A percentile compares a stretch with the other conserved stretches of the same genome.
These are phyloP conservation scores for Limnothrissa miodon DNA, from an alignment of 2,113 vertebrate genomes.

Conservation along the genomic window DNA sequence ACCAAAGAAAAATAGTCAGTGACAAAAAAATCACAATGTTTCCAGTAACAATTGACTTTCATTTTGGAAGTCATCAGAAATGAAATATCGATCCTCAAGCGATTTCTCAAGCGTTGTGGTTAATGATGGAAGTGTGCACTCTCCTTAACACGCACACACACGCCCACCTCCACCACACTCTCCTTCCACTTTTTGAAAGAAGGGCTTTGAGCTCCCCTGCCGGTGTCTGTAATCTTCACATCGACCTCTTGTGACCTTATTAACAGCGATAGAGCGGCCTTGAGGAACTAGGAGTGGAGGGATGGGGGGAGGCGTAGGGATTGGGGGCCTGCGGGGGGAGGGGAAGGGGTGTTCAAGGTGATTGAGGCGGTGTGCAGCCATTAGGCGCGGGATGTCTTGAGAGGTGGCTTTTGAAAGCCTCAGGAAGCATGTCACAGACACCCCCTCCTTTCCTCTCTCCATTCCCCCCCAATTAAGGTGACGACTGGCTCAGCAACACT, in stretches of 20 bases:
- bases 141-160: slow-evolving; percentile 23
- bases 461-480: slow-evolving; percentile 54
- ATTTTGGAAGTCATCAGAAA: not conserved
- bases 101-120: not conserved
- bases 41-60: too few species aligned
- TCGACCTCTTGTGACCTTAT: slow-evolving; percentile 57
- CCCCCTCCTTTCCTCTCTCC: slow-evolving; percentile 53
- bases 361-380: slow-evolving; percentile 53
- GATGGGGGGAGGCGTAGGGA: not conserved
- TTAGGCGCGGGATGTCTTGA: slow-evolving; percentile 56
- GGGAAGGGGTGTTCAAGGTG: slow-evolving; percentile 32
- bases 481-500: not conserved
- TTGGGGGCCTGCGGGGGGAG: not conserved
- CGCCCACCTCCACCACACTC: not conserved
- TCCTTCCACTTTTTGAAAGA: not conserved
- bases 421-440: slow-evolving; percentile 62
- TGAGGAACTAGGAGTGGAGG: not conserved
- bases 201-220: slow-evolving; percentile 12
- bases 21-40: too few species aligned
- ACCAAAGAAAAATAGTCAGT: not conserved
- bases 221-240: slow-evolving; percentile 65
- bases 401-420: slow-evolving; percentile 56
- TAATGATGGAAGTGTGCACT: slow-evolving; percentile 35
- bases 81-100: too few species aligned
- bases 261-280: slow-evolving; percentile 53